phyloP scores from a whole-genome alignment of 2,797 vertebrate genomes.

The Iguana delicatissima region DNA sequence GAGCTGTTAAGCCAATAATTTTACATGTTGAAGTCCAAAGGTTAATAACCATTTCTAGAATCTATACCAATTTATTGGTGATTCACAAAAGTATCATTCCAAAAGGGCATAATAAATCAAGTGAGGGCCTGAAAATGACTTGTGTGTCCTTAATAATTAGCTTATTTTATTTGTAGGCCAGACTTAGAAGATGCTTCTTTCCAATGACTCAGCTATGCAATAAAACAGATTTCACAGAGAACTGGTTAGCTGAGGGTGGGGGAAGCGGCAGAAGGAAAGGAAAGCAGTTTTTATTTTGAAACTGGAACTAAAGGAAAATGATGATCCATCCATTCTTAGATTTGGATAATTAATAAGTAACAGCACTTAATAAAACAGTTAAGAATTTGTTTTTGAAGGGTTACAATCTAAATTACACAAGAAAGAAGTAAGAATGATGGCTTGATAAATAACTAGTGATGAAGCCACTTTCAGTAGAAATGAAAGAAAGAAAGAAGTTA shows the following conservation, averaged over 20 bases:
- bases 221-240: neutral
- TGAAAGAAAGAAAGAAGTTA: neutral
- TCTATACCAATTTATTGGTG: neutral
- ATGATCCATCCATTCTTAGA: neutral
- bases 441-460: neutral
- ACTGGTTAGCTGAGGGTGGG: neutral
- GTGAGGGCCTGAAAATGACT: neutral
- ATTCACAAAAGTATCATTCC: constrained; percentile 12
- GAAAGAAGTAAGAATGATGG: neutral
- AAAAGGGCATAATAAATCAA: constrained; percentile 6
- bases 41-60: neutral
- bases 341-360: too few relatives aligned
- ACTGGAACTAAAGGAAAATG: neutral
- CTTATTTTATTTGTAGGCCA: neutral
- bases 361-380: too few relatives aligned
- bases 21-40: neutral
- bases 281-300: neutral
- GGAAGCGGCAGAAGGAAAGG: neutral
- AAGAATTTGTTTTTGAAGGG: too few relatives aligned
- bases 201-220: neutral
- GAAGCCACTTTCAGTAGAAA: neutral
- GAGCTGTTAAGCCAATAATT: neutral
- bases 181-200: neutral
- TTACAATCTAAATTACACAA: neutral
- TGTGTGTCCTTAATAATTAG: neutral